Evolutionary conservation across 2,888 invertebrate species (phyloP).

Genomic region (Drepanosiphum platanoidis): DNA sequence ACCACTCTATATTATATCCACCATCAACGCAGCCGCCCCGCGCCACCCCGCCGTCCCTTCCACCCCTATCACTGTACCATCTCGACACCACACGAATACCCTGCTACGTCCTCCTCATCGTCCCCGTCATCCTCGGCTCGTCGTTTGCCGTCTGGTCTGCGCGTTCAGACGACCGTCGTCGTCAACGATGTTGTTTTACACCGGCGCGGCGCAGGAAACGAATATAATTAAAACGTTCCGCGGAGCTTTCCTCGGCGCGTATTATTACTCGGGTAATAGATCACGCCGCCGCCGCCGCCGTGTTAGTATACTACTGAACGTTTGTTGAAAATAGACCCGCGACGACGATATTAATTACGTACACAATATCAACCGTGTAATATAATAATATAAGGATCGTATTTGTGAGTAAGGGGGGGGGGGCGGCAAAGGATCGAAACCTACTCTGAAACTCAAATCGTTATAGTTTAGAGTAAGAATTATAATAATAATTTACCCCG

Average conservation of each 20-base stretch:
- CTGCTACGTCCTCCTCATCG: not conserved
- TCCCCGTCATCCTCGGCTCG: not conserved
- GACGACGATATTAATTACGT: no score
- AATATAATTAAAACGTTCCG: not conserved
- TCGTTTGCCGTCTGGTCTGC: not conserved
- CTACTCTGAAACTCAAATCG: no score
- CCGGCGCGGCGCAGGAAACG: not conserved
- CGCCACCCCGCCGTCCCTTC: not conserved
- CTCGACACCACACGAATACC: not conserved
- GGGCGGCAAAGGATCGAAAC: no score
- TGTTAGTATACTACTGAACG: no score
- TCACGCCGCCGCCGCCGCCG: no score
- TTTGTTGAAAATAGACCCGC: no score
- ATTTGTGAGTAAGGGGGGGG: no score
- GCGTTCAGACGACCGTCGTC: not conserved
- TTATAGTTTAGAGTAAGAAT: no score
- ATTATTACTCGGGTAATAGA: not conserved
- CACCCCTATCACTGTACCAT: not conserved
- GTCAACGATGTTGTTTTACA: not conserved
- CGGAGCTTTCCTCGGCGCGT: not conserved
- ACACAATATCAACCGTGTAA: no score
- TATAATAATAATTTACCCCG: no score
- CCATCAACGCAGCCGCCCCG: no score
- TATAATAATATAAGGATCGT: no score
- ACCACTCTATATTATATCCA: not conserved